These are phyloP conservation scores for Danio jaintianensis DNA, from an alignment of 2,797 vertebrate genomes.

Conservation along the genomic window DNA sequence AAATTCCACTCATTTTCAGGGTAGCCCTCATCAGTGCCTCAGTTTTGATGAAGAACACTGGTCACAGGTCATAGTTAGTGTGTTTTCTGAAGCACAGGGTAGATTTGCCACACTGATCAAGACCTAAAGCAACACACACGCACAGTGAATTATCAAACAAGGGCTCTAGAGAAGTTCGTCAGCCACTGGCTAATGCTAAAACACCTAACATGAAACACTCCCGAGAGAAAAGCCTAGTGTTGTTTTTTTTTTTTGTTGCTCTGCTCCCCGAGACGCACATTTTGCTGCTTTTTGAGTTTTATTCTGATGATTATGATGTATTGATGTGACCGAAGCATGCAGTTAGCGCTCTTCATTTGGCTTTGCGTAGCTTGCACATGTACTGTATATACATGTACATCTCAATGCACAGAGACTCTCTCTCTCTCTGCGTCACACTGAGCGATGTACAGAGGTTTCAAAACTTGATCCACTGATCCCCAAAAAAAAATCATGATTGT, in stretches of 20 bases:
- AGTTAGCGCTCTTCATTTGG: conserved; percentile 71
- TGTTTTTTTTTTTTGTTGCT: conserved; percentile 11
- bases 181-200: background rate
- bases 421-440: conserved; percentile 76
- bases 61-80: conserved; percentile 9
- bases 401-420: conserved; percentile 83
- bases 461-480: conserved; percentile 83
- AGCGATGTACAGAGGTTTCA: conserved; percentile 92
- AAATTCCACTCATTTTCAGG: conserved; percentile 26
- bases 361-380: conserved; percentile 82
- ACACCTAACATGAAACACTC: conserved; percentile 23
- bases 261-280: background rate
- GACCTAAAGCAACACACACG: conserved; percentile 5
- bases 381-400: conserved; percentile 98
- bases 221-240: background rate
- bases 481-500: conserved; percentile 72
- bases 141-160: conserved; percentile 16
- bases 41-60: conserved; percentile 36
- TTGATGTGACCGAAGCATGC: conserved; percentile 72
- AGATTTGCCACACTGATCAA: conserved; percentile 28
- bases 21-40: conserved; percentile 56
- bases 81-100: conserved; percentile 27
- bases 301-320: conserved; percentile 23
- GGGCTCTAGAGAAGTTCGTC: conserved; percentile 4
- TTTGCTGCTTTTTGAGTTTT: conserved; percentile 43